phyloP scores from a whole-genome alignment of 2,113 vertebrate species.

The Rhinolophus ferrumequinum region DNA sequence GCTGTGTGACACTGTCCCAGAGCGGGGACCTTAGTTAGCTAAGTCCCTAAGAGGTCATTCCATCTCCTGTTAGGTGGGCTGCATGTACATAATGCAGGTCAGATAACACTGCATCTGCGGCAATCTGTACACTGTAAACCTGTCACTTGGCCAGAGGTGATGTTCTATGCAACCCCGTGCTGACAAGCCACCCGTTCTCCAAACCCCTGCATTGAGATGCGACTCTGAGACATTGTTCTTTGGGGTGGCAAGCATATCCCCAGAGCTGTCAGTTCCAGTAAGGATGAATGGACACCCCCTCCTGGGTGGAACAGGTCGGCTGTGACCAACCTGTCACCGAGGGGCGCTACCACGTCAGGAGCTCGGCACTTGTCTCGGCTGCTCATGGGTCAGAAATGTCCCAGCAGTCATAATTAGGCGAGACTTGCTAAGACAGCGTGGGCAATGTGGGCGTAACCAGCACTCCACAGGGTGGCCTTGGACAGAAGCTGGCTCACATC shows the following conservation, averaged over 20 bases:
- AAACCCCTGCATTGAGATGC: not conserved
- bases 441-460: too few species aligned
- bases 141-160: too few species aligned
- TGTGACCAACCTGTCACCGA: not conserved
- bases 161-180: not conserved
- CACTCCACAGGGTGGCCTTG: not conserved
- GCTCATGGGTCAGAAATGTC: not conserved
- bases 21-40: not conserved
- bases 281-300: not conserved
- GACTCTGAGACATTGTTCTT: not conserved
- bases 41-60: not conserved
- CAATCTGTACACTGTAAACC: not conserved
- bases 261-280: not conserved
- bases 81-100: not conserved
- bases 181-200: not conserved
- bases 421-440: too few species aligned
- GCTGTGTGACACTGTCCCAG: not conserved
- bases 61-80: not conserved
- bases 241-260: not conserved
- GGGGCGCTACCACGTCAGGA: not conserved
- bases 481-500: not conserved
- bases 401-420: not conserved
- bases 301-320: not conserved
- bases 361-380: not conserved
- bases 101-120: not conserved